Percentiles rank a stretch among this genome's conserved stretches.
These are phyloP conservation scores for Autographa pulchrina DNA, from an alignment of 2,888 invertebrate species.

Conservation along the genomic window DNA sequence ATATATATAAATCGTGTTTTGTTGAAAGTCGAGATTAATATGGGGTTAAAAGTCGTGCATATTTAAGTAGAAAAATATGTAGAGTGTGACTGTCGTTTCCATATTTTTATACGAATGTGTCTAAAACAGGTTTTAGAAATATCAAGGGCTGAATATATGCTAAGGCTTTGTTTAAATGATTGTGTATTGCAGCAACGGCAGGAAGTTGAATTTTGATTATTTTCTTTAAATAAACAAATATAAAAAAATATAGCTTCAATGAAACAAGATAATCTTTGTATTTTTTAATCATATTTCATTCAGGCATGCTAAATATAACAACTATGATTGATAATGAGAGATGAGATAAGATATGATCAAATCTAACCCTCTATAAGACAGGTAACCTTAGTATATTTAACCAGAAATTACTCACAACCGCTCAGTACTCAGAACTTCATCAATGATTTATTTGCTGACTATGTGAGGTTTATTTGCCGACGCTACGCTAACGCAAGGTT, in stretches of 20 bases:
- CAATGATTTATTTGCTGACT: slow-evolving; percentile 42
- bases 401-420: no score
- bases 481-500: slow-evolving; percentile 53
- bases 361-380: no score
- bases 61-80: slow-evolving; percentile 6
- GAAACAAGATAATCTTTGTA: no score
- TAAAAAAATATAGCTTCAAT: no score
- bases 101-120: not conserved
- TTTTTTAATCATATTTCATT: no score
- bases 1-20: slow-evolving; percentile 1
- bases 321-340: no score
- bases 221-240: no score
- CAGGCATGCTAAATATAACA: no score
- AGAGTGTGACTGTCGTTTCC: not conserved
- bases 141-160: not conserved
- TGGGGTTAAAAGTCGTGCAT: slow-evolving; percentile 12
- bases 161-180: not conserved
- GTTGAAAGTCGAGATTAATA: slow-evolving; percentile 24
- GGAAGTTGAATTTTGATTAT: no score
- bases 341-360: no score
- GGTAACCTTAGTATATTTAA: no score
- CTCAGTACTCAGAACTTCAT: slow-evolving; percentile 11
- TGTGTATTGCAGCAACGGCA: no score
- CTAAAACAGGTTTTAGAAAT: not conserved
- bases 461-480: slow-evolving; percentile 44